These are phyloP conservation scores for Ptilorrhoa leucosticta DNA, from an alignment of 2,113 vertebrate genomes.

Conservation along the genomic window DNA sequence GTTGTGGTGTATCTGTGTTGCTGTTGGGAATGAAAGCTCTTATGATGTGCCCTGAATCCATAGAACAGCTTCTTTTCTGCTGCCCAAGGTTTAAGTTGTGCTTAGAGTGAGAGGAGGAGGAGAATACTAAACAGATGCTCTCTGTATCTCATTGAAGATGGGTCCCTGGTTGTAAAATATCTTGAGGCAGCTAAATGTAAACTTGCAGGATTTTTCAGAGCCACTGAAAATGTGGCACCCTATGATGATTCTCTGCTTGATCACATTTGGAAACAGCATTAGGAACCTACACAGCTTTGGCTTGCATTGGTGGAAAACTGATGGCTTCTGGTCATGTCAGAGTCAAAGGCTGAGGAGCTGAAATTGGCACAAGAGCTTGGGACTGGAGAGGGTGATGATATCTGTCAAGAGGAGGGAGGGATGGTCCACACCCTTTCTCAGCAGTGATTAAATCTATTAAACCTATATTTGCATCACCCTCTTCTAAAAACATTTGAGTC, in stretches of 20 bases:
- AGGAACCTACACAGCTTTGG: neutral
- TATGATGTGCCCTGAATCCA: neutral
- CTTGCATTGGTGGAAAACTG: neutral
- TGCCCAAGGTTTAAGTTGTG: neutral
- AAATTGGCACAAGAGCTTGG: neutral
- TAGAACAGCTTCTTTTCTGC: neutral
- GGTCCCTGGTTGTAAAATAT: neutral
- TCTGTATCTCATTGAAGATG: neutral
- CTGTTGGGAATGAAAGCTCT: neutral
- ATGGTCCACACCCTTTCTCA: neutral
- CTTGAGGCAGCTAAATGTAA: neutral
- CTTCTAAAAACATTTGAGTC: neutral
- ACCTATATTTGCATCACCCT: neutral
- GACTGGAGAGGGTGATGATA: neutral
- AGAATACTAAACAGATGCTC: neutral
- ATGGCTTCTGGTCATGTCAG: neutral
- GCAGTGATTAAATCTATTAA: neutral
- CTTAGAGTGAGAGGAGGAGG: neutral
- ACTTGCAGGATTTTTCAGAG: neutral
- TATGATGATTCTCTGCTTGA: neutral
- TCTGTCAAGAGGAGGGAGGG: neutral
- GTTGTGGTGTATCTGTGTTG: neutral
- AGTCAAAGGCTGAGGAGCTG: neutral
- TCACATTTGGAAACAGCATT: neutral
- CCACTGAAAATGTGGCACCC: neutral